phyloP scores from a whole-genome alignment of 2,888 invertebrate genomes.

The Tricholauxania praeusta region DNA sequence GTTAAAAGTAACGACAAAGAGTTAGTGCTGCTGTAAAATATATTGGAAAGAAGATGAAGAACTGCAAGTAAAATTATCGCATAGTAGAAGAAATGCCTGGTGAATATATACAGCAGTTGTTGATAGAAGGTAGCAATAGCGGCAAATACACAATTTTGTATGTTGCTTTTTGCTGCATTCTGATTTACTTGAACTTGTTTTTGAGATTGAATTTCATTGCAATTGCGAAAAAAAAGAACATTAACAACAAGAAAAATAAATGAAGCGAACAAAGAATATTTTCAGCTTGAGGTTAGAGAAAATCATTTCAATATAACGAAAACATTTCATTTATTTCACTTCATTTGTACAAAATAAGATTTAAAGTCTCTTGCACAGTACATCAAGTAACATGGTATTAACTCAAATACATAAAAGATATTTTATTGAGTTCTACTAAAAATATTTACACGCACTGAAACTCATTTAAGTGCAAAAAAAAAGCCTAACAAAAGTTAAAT shows the following conservation, averaged over 20 bases:
- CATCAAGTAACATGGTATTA: too few relatives aligned
- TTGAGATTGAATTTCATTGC: slow-evolving; percentile 44
- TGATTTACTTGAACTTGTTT: slow-evolving; percentile 46
- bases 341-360: too few relatives aligned
- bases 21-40: neutral
- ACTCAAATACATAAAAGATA: too few relatives aligned
- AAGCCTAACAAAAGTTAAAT: too few relatives aligned
- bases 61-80: slow-evolving; percentile 1
- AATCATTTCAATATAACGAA: too few relatives aligned
- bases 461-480: too few relatives aligned
- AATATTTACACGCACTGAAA: too few relatives aligned
- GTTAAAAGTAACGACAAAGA: slow-evolving; percentile 8
- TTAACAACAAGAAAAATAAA: slow-evolving; percentile 3
- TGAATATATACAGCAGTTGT: neutral
- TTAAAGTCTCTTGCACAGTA: too few relatives aligned
- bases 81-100: neutral
- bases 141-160: slow-evolving; percentile 13
- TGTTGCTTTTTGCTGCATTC: slow-evolving; percentile 18
- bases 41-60: slow-evolving; percentile 11
- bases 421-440: too few relatives aligned
- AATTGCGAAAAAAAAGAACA: slow-evolving; percentile 32
- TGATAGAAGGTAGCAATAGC: neutral
- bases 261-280: neutral
- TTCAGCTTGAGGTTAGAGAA: too few relatives aligned
- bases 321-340: too few relatives aligned